phyloP scores from a whole-genome alignment of 2,797 vertebrate species.

The Xenops minutus region DNA sequence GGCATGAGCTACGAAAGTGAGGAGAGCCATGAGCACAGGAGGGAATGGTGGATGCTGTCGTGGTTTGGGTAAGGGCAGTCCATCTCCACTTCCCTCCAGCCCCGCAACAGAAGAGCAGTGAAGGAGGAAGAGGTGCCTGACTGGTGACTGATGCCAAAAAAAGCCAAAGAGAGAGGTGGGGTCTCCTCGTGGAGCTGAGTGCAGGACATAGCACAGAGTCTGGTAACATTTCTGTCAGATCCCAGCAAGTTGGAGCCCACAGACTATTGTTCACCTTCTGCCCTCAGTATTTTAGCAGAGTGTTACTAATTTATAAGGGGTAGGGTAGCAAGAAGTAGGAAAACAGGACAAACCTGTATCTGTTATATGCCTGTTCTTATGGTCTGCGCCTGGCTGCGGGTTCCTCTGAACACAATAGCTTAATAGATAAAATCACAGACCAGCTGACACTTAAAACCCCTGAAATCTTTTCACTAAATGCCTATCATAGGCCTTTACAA shows the following conservation, averaged over 20 bases:
- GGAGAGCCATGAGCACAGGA: background rate
- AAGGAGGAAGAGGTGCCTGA: background rate
- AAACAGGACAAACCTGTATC: constrained; percentile 63
- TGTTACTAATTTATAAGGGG: background rate
- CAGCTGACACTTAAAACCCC: background rate
- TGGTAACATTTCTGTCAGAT: background rate
- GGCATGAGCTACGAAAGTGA: background rate
- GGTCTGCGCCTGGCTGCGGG: background rate
- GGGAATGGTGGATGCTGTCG: background rate
- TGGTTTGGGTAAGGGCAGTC: background rate
- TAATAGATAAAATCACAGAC: constrained; percentile 9
- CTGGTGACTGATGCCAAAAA: background rate
- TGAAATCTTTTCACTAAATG: background rate
- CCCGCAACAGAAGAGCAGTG: background rate
- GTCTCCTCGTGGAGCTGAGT: background rate
- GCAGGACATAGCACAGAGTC: background rate
- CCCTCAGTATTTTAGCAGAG: background rate
- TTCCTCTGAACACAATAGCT: constrained; percentile 7
- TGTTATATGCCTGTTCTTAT: background rate
- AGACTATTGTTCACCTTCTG: background rate
- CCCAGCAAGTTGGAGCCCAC: background rate
- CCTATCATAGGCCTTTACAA: background rate
- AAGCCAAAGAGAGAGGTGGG: background rate
- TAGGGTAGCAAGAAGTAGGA: constrained; percentile 14
- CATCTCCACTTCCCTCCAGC: fast-evolving